A percentile compares a stretch with the other conserved stretches of the same genome.
phyloP scores from a whole-genome alignment of 2,888 invertebrate genomes.

The Melinopterus prodromus region DNA sequence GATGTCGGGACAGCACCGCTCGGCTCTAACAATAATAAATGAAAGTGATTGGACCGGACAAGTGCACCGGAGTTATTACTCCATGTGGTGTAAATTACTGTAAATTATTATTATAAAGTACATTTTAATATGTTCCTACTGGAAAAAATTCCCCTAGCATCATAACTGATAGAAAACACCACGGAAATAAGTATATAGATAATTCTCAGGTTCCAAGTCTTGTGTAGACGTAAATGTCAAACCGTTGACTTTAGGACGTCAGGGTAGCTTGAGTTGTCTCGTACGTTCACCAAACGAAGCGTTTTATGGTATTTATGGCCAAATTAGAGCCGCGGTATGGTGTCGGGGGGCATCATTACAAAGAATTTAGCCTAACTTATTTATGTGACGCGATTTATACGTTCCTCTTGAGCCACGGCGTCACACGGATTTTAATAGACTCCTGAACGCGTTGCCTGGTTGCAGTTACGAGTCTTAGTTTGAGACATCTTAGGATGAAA shows the following conservation, averaged over 20 bases:
- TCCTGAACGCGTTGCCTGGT: neutral
- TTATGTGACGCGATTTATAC: conserved; percentile 51
- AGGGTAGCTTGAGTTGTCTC: conserved; percentile 47
- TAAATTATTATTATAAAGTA: too few relatives aligned
- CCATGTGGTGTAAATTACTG: too few relatives aligned
- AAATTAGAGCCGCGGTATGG: conserved; percentile 53
- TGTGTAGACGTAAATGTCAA: conserved; percentile 41
- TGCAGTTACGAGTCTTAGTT: neutral
- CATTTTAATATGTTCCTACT: too few relatives aligned
- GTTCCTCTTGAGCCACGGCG: conserved; percentile 29
- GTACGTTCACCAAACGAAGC: conserved; percentile 52
- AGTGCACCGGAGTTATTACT: too few relatives aligned
- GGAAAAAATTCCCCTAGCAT: too few relatives aligned
- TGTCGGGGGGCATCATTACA: conserved; percentile 47
- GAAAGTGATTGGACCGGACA: too few relatives aligned
- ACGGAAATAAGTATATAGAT: too few relatives aligned
- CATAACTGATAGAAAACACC: too few relatives aligned
- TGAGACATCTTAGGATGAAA: neutral
- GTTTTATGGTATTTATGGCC: conserved; percentile 57
- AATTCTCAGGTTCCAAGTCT: neutral
- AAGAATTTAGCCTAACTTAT: conserved; percentile 50
- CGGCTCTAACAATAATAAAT: too few relatives aligned
- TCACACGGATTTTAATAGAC: neutral
- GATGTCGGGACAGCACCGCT: too few relatives aligned
- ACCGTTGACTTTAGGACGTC: conserved; percentile 41